Percentiles rank a stretch among this genome's conserved stretches.
These are phyloP conservation scores for Vollenhovia emeryi DNA, from an alignment of 1,140 invertebrate species.

Conservation along the genomic window DNA sequence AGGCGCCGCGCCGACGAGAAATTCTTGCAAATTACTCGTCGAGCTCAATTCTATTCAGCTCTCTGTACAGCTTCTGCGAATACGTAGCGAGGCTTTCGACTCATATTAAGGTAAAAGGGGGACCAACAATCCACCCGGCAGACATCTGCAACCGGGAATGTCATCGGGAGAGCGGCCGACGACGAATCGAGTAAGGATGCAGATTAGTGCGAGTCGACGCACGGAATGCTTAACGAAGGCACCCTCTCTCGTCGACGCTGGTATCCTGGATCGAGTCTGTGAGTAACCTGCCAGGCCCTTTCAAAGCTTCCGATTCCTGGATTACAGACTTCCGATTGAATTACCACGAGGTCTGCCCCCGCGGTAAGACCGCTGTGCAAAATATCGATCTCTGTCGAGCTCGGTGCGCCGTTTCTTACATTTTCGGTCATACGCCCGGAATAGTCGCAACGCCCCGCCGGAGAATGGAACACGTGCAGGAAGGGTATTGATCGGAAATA, in stretches of 20 bases:
- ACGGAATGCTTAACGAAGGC: slow-evolving; percentile 77
- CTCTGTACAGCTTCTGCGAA: not conserved
- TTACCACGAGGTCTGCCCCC: slow-evolving; percentile 63
- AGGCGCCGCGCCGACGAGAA: not conserved
- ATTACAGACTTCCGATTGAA: slow-evolving; percentile 80
- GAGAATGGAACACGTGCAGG: not conserved
- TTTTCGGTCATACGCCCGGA: not conserved
- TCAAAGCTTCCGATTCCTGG: slow-evolving; percentile 67
- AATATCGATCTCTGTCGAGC: slow-evolving; percentile 51
- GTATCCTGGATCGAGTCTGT: slow-evolving; percentile 42
- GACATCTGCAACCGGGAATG: slow-evolving; percentile 50
- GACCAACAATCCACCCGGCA: slow-evolving; percentile 29
- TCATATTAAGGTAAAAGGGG: slow-evolving; percentile 28
- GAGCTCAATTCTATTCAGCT: slow-evolving; percentile 10
- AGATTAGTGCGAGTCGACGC: slow-evolving; percentile 75
- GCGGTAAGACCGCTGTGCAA: not conserved
- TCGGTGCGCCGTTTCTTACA: slow-evolving; percentile 22
- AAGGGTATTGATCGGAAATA: not conserved
- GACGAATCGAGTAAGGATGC: slow-evolving; percentile 61
- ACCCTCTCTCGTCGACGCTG: slow-evolving; percentile 26
- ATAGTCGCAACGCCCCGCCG: not conserved
- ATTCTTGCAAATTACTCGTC: not conserved
- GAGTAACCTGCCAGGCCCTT: slow-evolving; percentile 48
- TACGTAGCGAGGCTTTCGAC: slow-evolving; percentile 1
- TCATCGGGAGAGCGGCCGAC: slow-evolving; percentile 45